Base-by-base conservation (phyloP, 2,888 invertebrate genomes). In the Polia nebulosa region DNA sequence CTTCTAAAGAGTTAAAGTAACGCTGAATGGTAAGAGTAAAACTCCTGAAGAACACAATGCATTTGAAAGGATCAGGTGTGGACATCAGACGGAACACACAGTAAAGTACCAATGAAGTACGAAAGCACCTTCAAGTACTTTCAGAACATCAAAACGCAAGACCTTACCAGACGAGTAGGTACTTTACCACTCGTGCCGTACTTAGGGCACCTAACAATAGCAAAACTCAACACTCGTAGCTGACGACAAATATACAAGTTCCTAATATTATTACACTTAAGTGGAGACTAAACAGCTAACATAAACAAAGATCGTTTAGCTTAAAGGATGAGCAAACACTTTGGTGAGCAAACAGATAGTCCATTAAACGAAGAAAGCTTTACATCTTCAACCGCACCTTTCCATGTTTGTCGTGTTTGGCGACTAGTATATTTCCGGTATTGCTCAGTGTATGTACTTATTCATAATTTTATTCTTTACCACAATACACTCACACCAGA, bases 351-450 rank as follows among this genome's bases (percentile, higher is more conserved):
- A 85, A 86, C 87, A 91, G 90, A 90, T 84, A 91, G 85, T 85
- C 87, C 88, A 90, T 91, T 90, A 88, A 83, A 83, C 79, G 86
- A 86, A 84, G 86, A 87, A 89, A 89, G 86, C 84, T 57, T 75
- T 44, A 69, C 72, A 52, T 63, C 56, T 32, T 8, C 29, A 44
- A 82, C 63, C 55, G 34, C 69, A 58, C 69, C 67, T 72, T 78
- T 27, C 1, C 29, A 57, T 78, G 36, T 64, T 70, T 65, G 44
- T n/a, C n/a, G 9, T 61, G 59, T 53, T 47, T 64, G 52, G n/a
- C 34, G 39, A 62, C 59, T 60, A 57, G 41, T 49, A 56, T 49
- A 73, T 58, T 71, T 62, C 52, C 39, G 36, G 55, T 34, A 45
- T 47, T 45, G 22, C 36, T 49, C 11, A 45, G 41, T 41, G n/a